Evolutionary conservation across 2,888 invertebrate genomes (phyloP), one percentile per base, ranked within the genome.

Genomic region (Torymus tubicola): DNA sequence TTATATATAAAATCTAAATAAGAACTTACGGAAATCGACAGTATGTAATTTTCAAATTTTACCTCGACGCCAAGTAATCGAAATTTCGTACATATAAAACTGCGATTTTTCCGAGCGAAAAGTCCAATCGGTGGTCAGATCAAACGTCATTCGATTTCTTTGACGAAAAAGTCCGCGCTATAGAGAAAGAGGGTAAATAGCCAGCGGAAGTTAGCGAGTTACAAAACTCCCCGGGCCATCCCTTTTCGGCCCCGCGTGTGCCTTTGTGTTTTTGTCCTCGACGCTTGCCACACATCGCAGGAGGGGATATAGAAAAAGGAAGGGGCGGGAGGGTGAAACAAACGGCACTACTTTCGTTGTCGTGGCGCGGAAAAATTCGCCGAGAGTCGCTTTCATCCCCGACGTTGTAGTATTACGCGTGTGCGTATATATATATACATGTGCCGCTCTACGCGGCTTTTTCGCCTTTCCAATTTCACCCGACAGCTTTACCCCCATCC

Each of bases 381-480:
- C 42, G n/a, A n/a, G 2, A 31, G 31, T 31, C 31, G 31, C 31
- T 31, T 31, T 31, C 31, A 21, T 11, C 42, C 13, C n/a, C 16
- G 13, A 21, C n/a, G 8, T 42, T 24, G n/a, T n/a, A 0, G 21
- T n/a, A n/a, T n/a, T n/a, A n/a, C 21, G 31, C 55, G 16, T 24
- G 1, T 18, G 57, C 58, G 14, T n/a, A n/a, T n/a, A n/a, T n/a
- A n/a, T n/a, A n/a, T n/a, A n/a, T n/a, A n/a, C n/a, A n/a, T n/a
- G n/a, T n/a, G n/a, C n/a, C n/a, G 10, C 21, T 14, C 50, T 12
- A n/a, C 12, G 8, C 31, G 12, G 8, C 21, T 78, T 63, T 77
- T 71, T 71, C 21, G 79, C 64, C 65, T 70, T 74, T 80, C 55
- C 75, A 75, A 70, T 70, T 70, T 58, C 11, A 31, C 60, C 61